These are phyloP conservation scores for Hypothenemus hampei DNA, from an alignment of 1,140 invertebrate genomes.

Conservation along the genomic window DNA sequence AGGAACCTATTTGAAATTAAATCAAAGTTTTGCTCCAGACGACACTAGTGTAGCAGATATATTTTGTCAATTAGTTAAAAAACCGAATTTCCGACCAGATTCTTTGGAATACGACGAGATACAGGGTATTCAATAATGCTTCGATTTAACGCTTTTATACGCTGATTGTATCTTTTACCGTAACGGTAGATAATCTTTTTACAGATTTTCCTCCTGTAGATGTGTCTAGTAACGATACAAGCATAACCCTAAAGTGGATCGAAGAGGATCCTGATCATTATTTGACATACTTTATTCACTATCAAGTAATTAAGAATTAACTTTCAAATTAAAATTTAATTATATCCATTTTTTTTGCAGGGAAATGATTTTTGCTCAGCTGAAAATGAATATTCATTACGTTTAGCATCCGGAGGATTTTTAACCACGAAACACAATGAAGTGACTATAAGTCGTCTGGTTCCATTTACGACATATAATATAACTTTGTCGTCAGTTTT, in stretches of 20 bases:
- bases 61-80: constrained; percentile 31
- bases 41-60: constrained; percentile 18
- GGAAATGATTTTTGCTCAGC: constrained; percentile 30
- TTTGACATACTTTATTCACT: constrained; percentile 35
- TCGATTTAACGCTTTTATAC: neutral
- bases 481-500: constrained; percentile 33
- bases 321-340: no score
- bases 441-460: constrained; percentile 26
- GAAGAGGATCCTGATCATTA: constrained; percentile 30
- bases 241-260: constrained; percentile 31
- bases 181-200: constrained; percentile 23
- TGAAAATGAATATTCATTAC: constrained; percentile 11
- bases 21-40: constrained; percentile 16
- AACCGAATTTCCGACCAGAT: constrained; percentile 32
- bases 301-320: constrained; percentile 34
- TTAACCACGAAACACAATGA: constrained; percentile 33
- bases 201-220: constrained; percentile 32
- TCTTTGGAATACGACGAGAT: constrained; percentile 29
- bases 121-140: constrained; percentile 27
- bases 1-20: constrained; percentile 29
- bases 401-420: constrained; percentile 34
- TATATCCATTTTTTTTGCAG: no score
- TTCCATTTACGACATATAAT: constrained; percentile 34
- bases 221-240: constrained; percentile 16
- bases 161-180: neutral